Evolutionary conservation across 2,888 invertebrate genomes (phyloP).

Genomic region (Lordiphosa andalusiaca): DNA sequence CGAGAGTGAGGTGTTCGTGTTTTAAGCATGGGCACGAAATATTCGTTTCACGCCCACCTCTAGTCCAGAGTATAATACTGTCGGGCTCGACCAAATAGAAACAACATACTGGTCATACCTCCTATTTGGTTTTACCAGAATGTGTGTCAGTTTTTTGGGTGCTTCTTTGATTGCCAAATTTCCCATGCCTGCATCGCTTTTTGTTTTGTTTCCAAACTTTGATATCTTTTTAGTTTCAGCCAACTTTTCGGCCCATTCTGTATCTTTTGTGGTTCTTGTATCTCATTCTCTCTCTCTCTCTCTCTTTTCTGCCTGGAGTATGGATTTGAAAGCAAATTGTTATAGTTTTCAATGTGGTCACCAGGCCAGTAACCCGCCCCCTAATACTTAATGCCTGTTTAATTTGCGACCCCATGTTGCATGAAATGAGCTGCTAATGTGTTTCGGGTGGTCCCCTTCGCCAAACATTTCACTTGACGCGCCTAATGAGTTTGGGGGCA

Average conservation of each 20-base stretch:
- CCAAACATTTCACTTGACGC: conserved; percentile 69
- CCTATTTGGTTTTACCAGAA: no score
- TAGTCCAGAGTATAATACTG: no score
- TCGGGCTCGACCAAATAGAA: no score
- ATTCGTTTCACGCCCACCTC: no score
- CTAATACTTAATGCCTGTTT: conserved; percentile 59
- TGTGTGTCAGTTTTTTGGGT: neutral
- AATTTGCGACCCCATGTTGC: conserved; percentile 66
- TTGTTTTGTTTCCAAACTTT: conserved; percentile 6
- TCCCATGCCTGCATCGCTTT: no score
- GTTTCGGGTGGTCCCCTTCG: conserved; percentile 39
- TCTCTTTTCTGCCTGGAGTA: no score
- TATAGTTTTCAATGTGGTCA: conserved; percentile 36
- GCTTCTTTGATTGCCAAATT: conserved; percentile 1
- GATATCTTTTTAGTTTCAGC: neutral
- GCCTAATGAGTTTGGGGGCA: conserved; percentile 61
- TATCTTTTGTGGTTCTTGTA: no score
- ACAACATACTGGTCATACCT: no score
- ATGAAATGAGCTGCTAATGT: conserved; percentile 70
- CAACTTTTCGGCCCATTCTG: no score
- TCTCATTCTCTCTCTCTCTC: no score
- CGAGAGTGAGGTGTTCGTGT: no score
- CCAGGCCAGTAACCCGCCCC: conserved; percentile 17
- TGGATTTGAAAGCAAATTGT: conserved; percentile 8
- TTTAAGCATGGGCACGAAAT: no score